Percentiles rank a stretch among this genome's conserved stretches.
Conservation (phyloP, 2,888 invertebrate species). For the Sabatieria punctata region DNA sequence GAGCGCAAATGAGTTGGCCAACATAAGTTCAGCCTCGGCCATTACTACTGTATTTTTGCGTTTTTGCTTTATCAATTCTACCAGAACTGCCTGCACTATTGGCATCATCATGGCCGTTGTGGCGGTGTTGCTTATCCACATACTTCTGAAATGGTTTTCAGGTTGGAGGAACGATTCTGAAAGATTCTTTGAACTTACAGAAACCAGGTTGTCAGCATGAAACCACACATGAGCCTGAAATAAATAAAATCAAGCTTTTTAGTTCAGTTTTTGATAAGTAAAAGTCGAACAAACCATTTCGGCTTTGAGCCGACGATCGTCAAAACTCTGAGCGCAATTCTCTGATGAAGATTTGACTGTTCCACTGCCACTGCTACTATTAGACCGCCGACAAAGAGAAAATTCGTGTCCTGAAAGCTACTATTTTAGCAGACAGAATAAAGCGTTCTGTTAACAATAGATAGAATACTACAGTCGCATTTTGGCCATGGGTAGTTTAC, state of each 20-base stretch:
- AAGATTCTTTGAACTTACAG: constrained; percentile 1
- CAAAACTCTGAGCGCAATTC: constrained; percentile 1
- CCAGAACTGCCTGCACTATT: constrained; percentile 17
- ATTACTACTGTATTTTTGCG: background rate
- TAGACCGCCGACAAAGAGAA: background rate
- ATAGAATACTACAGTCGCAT: no score
- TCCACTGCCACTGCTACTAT: background rate
- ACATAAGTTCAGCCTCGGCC: no score
- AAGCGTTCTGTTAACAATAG: no score
- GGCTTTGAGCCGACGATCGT: background rate
- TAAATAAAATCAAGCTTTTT: no score
- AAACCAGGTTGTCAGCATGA: background rate
- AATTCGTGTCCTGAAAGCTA: constrained; percentile 2
- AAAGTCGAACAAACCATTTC: no score
- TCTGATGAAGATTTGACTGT: background rate
- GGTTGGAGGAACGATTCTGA: no score
- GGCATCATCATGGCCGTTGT: constrained; percentile 1
- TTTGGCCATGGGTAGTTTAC: no score
- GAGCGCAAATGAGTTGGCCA: no score
- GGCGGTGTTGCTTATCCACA: constrained; percentile 1
- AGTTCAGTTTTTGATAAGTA: no score
- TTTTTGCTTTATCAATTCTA: constrained; percentile 43
- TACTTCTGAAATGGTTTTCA: no score
- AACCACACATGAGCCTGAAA: constrained; percentile 14
- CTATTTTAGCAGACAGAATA: no score